Conservation (phyloP, 2,797 vertebrate genomes). For the Gymnodraco acuticeps region DNA sequence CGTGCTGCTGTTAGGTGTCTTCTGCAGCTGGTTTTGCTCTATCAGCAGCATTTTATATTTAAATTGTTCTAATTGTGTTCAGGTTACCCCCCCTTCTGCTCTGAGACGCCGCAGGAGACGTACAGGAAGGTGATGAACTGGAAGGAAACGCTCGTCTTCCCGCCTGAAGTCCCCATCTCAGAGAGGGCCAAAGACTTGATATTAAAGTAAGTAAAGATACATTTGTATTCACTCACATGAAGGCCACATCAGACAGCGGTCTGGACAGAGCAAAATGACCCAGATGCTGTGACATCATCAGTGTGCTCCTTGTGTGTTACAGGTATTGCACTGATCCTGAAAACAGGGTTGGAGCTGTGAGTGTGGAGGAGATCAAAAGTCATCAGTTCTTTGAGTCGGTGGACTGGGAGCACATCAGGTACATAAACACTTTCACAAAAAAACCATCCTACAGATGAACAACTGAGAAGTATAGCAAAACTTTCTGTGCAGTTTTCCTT, state of each 20-base stretch:
- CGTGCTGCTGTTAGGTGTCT: not conserved
- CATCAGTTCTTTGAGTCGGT: conserved; percentile 96
- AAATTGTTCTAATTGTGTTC: conserved; percentile 3
- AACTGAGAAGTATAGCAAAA: too few relatives aligned
- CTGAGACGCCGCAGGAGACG: conserved; percentile 97
- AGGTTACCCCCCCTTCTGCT: conserved; percentile 99
- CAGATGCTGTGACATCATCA: not conserved
- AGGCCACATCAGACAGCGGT: not conserved
- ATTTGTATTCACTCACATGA: not conserved
- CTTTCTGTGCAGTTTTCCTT: too few relatives aligned
- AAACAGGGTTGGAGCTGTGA: conserved; percentile 93
- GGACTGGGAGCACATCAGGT: conserved; percentile 99
- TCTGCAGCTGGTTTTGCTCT: not conserved
- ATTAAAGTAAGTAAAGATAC: conserved; percentile 85
- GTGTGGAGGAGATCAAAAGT: conserved; percentile 95
- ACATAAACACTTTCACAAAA: conserved; percentile 20
- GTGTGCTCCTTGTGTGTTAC: conserved; percentile 34
- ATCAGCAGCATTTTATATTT: not conserved
- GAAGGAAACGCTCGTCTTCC: conserved; percentile 97
- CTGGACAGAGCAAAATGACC: not conserved
- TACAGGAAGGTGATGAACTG: conserved; percentile 99
- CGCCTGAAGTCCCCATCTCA: conserved; percentile 97
- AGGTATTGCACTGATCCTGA: conserved; percentile 97
- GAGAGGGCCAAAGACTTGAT: conserved; percentile 97
- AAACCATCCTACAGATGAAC: too few relatives aligned